Evolutionary conservation across 1,140 invertebrate genomes (phyloP).

Genomic region (Batillaria attramentaria): DNA sequence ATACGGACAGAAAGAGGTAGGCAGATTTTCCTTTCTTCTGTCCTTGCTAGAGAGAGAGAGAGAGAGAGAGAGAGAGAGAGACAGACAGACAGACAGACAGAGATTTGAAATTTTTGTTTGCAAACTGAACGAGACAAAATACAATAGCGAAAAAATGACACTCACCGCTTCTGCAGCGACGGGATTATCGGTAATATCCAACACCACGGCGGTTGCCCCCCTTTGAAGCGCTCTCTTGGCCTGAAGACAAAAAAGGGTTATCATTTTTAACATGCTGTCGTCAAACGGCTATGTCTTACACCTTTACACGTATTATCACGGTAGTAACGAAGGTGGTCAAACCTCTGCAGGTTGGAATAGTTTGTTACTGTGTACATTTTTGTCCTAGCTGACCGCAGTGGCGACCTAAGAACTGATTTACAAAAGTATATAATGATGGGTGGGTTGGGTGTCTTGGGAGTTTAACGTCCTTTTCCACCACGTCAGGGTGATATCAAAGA

Average conservation of each 20-base stretch:
- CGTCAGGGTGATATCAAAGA: too few species aligned
- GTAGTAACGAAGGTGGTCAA: background rate
- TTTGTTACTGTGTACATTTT: background rate
- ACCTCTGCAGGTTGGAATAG: background rate
- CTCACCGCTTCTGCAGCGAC: conserved; percentile 58
- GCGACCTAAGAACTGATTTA: background rate
- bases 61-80: too few species aligned
- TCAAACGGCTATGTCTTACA: background rate
- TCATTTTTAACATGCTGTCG: background rate
- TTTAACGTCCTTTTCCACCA: too few species aligned
- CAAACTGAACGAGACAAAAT: too few species aligned
- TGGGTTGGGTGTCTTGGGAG: too few species aligned
- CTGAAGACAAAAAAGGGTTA: conserved; percentile 49
- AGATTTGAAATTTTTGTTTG: too few species aligned
- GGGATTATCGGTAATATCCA: conserved; percentile 65
- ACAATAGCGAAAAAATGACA: too few species aligned
- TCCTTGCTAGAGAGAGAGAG: too few species aligned
- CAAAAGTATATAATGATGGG: too few species aligned
- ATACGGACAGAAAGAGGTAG: too few species aligned
- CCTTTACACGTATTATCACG: background rate
- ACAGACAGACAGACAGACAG: too few species aligned
- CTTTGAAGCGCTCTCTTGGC: conserved; percentile 61
- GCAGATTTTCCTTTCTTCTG: too few species aligned
- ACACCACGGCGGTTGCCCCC: conserved; percentile 66
- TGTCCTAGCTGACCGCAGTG: background rate